Conservation (phyloP, 2,888 invertebrate genomes). For the Ptilodon capucinus region DNA sequence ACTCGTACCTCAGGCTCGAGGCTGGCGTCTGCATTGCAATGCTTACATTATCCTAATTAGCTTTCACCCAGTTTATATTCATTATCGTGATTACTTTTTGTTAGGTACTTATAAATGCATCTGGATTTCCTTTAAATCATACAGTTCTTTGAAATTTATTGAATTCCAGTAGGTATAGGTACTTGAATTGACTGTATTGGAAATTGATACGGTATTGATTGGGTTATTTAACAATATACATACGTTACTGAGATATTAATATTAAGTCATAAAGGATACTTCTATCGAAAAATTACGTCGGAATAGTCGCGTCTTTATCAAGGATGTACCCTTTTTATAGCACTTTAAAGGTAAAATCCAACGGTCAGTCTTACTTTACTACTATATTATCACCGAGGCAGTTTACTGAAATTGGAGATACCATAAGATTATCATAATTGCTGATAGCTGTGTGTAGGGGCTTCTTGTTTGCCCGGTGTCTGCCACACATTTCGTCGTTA, state of each 20-base stretch:
- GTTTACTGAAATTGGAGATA: constrained; percentile 61
- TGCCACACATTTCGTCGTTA: constrained; percentile 42
- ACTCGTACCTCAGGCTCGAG: constrained; percentile 25
- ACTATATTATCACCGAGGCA: constrained; percentile 35
- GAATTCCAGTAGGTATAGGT: no score
- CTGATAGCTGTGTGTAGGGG: constrained; percentile 44
- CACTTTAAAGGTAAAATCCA: constrained; percentile 10
- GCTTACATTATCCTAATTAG: constrained; percentile 69
- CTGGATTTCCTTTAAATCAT: not conserved
- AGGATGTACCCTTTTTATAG: no score
- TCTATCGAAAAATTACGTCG: no score
- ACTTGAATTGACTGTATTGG: no score
- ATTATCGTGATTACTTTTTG: constrained; percentile 33
- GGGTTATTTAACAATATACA: no score
- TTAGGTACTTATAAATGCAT: not conserved
- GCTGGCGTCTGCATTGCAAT: constrained; percentile 41
- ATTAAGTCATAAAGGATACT: no score
- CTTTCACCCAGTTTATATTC: constrained; percentile 47
- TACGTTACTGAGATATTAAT: no score
- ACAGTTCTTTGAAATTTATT: no score
- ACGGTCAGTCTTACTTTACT: constrained; percentile 18
- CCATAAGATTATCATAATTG: constrained; percentile 69
- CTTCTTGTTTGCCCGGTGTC: constrained; percentile 42
- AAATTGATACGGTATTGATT: no score
- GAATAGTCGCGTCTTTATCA: not conserved